Evolutionary conservation across 2,797 vertebrate genomes (phyloP).

Genomic region (Acrossocheilus wenchowensis): DNA sequence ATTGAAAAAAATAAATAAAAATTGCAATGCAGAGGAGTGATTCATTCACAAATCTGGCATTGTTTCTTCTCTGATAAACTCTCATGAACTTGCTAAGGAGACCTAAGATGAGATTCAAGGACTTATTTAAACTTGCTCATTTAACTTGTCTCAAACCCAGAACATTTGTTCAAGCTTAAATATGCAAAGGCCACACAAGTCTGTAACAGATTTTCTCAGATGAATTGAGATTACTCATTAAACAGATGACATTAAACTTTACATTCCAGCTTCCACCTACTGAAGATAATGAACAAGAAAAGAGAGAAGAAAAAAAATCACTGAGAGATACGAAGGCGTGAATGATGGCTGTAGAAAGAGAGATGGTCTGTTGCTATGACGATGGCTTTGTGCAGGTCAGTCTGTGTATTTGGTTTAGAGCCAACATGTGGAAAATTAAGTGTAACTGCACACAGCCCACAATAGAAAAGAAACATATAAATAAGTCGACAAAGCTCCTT

Average conservation of each 20-base stretch:
- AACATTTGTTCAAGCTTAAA: background rate
- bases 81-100: background rate
- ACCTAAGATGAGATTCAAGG: background rate
- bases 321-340: background rate
- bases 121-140: background rate
- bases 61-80: background rate
- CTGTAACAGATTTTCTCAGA: background rate
- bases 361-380: slow-evolving; percentile 62
- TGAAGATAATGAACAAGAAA: background rate
- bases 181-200: background rate
- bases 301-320: no score
- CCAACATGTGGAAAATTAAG: slow-evolving; percentile 35
- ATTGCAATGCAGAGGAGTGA: background rate
- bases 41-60: background rate
- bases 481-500: background rate
- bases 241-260: background rate
- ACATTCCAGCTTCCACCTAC: background rate
- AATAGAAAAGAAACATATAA: background rate
- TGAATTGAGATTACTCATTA: background rate
- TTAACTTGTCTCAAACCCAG: background rate
- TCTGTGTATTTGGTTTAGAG: slow-evolving; percentile 26
- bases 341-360: background rate
- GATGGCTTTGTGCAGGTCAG: slow-evolving; percentile 53
- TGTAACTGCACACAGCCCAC: slow-evolving; percentile 30
- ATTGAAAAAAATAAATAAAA: background rate